Base-by-base conservation (phyloP, 1,140 invertebrate genomes). In the Pachyrhynchus sulphureomaculatus region DNA sequence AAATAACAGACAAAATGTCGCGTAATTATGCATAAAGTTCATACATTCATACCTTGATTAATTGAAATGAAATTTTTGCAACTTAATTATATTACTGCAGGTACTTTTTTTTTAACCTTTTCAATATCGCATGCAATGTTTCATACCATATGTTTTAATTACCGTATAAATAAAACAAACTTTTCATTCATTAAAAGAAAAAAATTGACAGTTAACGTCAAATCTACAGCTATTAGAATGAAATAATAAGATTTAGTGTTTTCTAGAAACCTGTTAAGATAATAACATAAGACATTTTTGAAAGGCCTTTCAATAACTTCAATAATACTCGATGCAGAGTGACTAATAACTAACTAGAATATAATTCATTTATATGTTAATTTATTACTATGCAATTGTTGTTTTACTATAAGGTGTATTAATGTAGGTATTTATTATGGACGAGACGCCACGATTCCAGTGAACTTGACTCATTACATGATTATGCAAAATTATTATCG, bases 401-500 rank as follows among this genome's bases (percentile, higher is more conserved):
- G 54, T 57, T 57, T 57, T 57, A 47, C 54, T 57, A 23, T 47
- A 21, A 57, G 41, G 20, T n/a, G n/a, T 32, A 57, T 57, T 57
- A 57, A 57, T 57, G 54, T 26, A 57, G 54, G 47, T 57, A 57
- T 47, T 57, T 36, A 32, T 57, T 41, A 47, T 44, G 5, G n/a
- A 57, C 42, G 29, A 10, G n/a, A 57, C 42, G 29, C 20, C 54
- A 57, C 41, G 42, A 57, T 45, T 44, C 37, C 15, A 17, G 20
- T 57, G 54, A 57, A 57, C 54, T 44, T 57, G 54, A 57, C 37
- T 57, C 54, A 57, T 47, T 53, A 37, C 10, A 33, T n/a, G 26
- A 34, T 29, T 44, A 42, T 55, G 52, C 52, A 55, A 55, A 55
- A 23, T 44, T 9, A n/a, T 18, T 44, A 20, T 44, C 41, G 8